phyloP scores from a whole-genome alignment of 2,888 invertebrate species.

The Anthrax anthrax region DNA sequence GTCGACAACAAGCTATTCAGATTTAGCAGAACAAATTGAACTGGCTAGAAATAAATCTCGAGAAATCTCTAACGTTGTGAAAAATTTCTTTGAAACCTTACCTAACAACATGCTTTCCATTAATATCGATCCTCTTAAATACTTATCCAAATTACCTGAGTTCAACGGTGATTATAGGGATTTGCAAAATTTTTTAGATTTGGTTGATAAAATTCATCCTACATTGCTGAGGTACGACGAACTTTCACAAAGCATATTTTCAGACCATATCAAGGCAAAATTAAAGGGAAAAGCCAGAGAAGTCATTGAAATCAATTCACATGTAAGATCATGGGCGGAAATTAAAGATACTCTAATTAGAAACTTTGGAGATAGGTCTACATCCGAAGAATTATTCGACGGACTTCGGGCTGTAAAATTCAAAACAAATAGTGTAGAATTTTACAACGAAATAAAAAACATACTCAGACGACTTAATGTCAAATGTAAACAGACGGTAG shows the following conservation, averaged over 20 bases:
- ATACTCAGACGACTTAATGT: background rate
- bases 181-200: background rate
- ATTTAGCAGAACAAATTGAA: no score
- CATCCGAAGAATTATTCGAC: conserved; percentile 6
- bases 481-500: no score
- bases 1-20: no score
- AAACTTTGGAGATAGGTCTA: conserved; percentile 9
- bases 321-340: background rate
- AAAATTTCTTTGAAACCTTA: no score
- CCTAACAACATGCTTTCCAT: no score
- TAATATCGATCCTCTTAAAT: background rate
- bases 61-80: no score
- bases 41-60: no score
- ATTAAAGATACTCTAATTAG: conserved; percentile 1
- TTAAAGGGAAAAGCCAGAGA: conserved; percentile 3
- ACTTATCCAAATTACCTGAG: background rate
- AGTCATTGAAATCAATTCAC: conserved; percentile 5
- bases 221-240: background rate
- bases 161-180: background rate
- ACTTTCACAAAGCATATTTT: conserved; percentile 1
- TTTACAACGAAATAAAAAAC: conserved; percentile 1
- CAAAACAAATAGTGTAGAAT: conserved; percentile 4
- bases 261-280: conserved; percentile 4
- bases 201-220: background rate
- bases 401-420: conserved; percentile 3